These are phyloP conservation scores for Ditylenchus dipsaci DNA, from an alignment of 1,140 invertebrate genomes.

Conservation along the genomic window DNA sequence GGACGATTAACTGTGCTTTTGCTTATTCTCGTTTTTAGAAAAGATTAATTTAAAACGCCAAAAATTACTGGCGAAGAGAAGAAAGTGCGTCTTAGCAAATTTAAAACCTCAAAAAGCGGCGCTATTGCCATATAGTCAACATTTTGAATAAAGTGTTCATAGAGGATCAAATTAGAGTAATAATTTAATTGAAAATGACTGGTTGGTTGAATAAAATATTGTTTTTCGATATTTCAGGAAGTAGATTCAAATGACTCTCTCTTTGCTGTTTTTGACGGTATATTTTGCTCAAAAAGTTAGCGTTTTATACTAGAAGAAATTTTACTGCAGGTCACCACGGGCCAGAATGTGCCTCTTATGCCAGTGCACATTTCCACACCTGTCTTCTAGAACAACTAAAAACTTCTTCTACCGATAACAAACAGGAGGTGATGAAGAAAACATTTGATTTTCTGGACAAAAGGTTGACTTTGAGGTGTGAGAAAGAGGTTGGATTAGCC, in stretches of 20 bases:
- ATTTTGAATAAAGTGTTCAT: too few species aligned
- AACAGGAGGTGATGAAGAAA: neutral
- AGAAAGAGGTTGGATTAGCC: slow-evolving; percentile 29
- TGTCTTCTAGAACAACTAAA: slow-evolving; percentile 3
- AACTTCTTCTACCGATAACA: neutral
- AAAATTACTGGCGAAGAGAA: too few species aligned
- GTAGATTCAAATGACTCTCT: neutral
- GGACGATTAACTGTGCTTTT: too few species aligned
- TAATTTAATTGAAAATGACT: too few species aligned
- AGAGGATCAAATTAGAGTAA: too few species aligned
- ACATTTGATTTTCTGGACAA: neutral
- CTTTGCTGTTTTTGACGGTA: slow-evolving; percentile 22
- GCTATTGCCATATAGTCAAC: too few species aligned
- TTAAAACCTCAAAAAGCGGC: too few species aligned
- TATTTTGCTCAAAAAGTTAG: neutral
- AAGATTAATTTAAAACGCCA: too few species aligned
- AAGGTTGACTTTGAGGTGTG: slow-evolving; percentile 24
- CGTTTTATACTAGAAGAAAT: neutral
- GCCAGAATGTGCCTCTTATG: slow-evolving; percentile 13
- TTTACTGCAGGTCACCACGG: slow-evolving; percentile 8
- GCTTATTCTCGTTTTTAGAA: too few species aligned
- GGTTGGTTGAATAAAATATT: neutral
- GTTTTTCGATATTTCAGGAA: neutral
- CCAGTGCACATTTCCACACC: slow-evolving; percentile 11
- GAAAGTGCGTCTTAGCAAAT: too few species aligned